Conservation (phyloP, 2,797 vertebrate genomes). For the Chrysocyon brachyurus region DNA sequence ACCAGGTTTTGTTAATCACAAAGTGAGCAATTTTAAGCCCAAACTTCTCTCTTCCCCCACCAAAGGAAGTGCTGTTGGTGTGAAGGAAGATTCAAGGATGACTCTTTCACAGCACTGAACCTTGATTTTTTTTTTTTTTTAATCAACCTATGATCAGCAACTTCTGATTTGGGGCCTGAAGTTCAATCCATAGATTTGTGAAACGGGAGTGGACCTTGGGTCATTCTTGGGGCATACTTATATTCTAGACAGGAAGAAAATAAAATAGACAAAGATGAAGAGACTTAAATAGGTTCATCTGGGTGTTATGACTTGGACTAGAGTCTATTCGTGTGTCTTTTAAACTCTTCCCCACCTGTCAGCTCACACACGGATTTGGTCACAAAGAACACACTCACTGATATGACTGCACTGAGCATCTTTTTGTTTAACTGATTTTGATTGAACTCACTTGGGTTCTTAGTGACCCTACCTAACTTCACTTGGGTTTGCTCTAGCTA, state of each 20-base stretch:
- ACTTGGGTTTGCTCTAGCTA: neutral
- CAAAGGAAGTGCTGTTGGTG: neutral
- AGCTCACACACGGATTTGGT: neutral
- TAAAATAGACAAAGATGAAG: neutral
- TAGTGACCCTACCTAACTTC: neutral
- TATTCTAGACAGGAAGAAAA: neutral
- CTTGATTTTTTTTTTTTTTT: neutral
- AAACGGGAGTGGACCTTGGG: neutral
- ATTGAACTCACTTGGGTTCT: neutral
- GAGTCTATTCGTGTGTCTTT: neutral
- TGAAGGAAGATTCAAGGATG: neutral
- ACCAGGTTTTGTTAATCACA: neutral
- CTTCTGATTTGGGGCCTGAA: neutral
- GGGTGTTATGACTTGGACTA: neutral
- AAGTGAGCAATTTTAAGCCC: neutral
- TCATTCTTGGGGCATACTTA: neutral
- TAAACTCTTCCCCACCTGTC: neutral
- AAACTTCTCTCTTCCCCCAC: neutral
- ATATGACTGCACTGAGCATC: neutral
- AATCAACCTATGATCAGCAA: neutral
- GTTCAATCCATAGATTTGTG: neutral
- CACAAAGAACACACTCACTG: neutral
- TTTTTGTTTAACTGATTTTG: neutral
- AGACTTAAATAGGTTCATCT: neutral
- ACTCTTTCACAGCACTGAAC: accelerated